Conservation (phyloP, 1,140 invertebrate species). For the Drosophila nasuta region DNA sequence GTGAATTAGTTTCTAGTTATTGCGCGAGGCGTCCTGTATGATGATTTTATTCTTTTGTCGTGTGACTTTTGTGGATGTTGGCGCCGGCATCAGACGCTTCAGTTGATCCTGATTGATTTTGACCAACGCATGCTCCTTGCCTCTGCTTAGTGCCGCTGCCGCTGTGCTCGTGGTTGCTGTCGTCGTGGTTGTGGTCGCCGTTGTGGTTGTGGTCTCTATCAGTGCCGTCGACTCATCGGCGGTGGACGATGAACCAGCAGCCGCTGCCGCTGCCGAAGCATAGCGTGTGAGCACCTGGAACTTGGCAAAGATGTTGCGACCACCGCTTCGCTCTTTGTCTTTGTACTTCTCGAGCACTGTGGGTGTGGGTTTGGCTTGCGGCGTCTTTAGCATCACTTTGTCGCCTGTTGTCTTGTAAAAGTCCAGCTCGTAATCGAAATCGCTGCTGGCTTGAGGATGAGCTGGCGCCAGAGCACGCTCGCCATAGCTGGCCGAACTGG, state of each 20-base stretch:
- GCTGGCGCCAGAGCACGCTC: constrained; percentile 57
- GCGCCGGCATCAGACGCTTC: constrained; percentile 86
- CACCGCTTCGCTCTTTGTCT: constrained; percentile 79
- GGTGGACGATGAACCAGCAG: constrained; percentile 61
- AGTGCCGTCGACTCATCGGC: constrained; percentile 69
- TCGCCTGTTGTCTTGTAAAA: constrained; percentile 65
- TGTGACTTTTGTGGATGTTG: constrained; percentile 90
- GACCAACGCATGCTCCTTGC: constrained; percentile 67
- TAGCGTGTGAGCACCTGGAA: constrained; percentile 83
- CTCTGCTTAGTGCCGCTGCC: constrained; percentile 28
- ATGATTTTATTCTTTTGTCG: constrained; percentile 91
- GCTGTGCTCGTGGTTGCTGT: constrained; percentile 52
- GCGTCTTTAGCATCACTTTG: constrained; percentile 59
- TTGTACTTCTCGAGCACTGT: constrained; percentile 76
- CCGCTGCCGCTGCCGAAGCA: constrained; percentile 64
- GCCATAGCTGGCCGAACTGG: constrained; percentile 78
- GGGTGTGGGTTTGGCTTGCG: constrained; percentile 59
- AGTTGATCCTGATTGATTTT: constrained; percentile 87
- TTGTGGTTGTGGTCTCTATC: constrained; percentile 66
- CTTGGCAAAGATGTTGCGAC: constrained; percentile 81
- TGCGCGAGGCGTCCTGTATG: constrained; percentile 87
- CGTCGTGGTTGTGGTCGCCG: constrained; percentile 48
- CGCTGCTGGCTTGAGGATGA: constrained; percentile 40
- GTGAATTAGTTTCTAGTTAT: constrained; percentile 57
- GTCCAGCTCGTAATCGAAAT: constrained; percentile 78